Base-by-base conservation (phyloP, 2,113 vertebrate species). In the Mesembrinibis cayennensis region DNA sequence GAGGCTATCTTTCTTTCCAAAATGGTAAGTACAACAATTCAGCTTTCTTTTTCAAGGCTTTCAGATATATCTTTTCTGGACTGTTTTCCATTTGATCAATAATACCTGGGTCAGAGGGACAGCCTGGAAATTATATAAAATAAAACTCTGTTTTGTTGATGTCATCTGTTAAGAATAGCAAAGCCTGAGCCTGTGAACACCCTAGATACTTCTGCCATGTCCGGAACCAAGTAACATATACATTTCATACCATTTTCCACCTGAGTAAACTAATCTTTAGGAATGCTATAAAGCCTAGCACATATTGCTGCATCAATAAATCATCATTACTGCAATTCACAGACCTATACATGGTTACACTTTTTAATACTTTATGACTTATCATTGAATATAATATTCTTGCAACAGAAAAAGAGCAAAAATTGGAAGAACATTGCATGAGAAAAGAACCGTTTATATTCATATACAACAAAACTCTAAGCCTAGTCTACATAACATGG, bases 1-100 rank as follows among this genome's bases (percentile, higher is more conserved):
- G 83, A 99, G 95, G 69, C 97, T 97, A 50, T 97, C 98, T 70
- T 96, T 99, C 40, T 98, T 99, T 58, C 63, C 92, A 13, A 98
- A 98, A 90, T 98, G 98, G 99, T 99, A 95, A 78, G 97, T 95
- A 52, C 62, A 82, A 16, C 17, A 66, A 22, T 21, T 55, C 25
- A 22, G 14, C 22, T 69, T 78, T 36, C 50, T 72, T 22, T 19
- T 32, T 70, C 45, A 86, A 77, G 66, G n/a, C 38, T 92, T 73
- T 66, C 76, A 91, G 49, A 29, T 7, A 11, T 17, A 11, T 49
- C 10, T 71, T 66, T 84, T 61, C 47, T 85, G 52, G 13, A 40
- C 18, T 49, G 62, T 49, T 82, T 69, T 80, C 34, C 26, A 19
- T 73, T 55, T 62, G 40, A 52, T 16, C 83, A 69, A 4, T 56